Conservation (phyloP, 1,140 invertebrate species). For the Brachionus koreanus region DNA sequence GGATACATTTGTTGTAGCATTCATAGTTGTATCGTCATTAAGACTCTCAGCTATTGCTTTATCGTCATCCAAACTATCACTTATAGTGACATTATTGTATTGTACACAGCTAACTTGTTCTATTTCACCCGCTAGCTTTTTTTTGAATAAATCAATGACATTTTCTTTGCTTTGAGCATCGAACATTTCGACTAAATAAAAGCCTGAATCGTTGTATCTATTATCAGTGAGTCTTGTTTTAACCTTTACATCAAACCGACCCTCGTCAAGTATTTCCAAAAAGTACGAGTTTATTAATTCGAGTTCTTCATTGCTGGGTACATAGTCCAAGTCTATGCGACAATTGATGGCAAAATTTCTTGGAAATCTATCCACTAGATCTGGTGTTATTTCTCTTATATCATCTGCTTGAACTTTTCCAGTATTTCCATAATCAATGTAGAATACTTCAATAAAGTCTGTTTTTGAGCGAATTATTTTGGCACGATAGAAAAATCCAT, state of each 20-base stretch:
- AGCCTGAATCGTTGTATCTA: background rate
- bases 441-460: background rate
- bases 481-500: background rate
- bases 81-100: background rate
- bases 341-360: slow-evolving; percentile 23
- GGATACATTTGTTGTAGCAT: background rate
- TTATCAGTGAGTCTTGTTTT: background rate
- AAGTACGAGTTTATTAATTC: background rate
- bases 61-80: slow-evolving; percentile 28
- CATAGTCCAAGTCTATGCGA: background rate
- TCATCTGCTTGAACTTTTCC: background rate
- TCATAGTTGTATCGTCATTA: background rate
- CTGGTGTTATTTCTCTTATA: background rate
- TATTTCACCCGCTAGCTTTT: background rate
- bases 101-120: background rate
- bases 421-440: slow-evolving; percentile 35
- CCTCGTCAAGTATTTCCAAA: background rate
- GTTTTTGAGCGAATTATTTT: background rate
- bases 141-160: slow-evolving; percentile 2
- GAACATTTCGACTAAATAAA: slow-evolving; percentile 13
- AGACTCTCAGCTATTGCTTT: slow-evolving; percentile 32
- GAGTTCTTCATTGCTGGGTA: background rate
- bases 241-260: background rate
- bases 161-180: background rate
- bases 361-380: slow-evolving; percentile 11